Percentiles rank a stretch among this genome's conserved stretches.
Conservation (phyloP, 2,113 vertebrate species). For the Zapornia atra region DNA sequence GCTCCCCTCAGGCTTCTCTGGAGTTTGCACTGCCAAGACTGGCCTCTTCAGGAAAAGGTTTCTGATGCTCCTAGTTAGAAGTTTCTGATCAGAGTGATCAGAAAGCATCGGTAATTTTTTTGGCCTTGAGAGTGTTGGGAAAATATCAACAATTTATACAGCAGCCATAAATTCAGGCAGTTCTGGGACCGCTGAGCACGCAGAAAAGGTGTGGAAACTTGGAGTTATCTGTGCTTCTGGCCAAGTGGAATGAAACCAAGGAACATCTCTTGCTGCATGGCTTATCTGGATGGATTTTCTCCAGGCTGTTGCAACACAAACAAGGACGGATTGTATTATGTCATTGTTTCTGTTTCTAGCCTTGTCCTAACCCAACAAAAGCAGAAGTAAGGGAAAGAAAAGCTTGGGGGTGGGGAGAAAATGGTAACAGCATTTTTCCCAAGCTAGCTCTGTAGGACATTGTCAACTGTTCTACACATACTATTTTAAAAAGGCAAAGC, state of each 20-base stretch:
- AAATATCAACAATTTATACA: background rate
- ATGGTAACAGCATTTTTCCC: background rate
- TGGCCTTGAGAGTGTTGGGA: background rate
- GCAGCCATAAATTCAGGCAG: background rate
- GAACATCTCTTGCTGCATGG: background rate
- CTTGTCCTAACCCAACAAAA: background rate
- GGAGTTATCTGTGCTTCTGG: background rate
- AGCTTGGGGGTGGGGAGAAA: background rate
- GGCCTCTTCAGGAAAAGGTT: background rate
- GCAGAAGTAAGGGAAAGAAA: constrained; percentile 28
- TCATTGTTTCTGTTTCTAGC: constrained; percentile 30
- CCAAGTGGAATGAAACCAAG: background rate
- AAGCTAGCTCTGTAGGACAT: background rate
- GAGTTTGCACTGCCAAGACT: background rate
- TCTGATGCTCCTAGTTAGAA: background rate
- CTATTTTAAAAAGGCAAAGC: background rate
- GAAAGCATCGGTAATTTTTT: background rate
- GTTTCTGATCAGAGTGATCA: background rate
- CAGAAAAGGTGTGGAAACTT: background rate
- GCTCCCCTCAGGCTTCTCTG: background rate
- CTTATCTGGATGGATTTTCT: constrained; percentile 1
- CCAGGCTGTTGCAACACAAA: background rate
- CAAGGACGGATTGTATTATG: background rate
- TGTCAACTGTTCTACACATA: background rate
- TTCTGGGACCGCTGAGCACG: background rate